Evolutionary conservation across 2,113 vertebrate species (phyloP).

Genomic region (Grammomys surdaster): DNA sequence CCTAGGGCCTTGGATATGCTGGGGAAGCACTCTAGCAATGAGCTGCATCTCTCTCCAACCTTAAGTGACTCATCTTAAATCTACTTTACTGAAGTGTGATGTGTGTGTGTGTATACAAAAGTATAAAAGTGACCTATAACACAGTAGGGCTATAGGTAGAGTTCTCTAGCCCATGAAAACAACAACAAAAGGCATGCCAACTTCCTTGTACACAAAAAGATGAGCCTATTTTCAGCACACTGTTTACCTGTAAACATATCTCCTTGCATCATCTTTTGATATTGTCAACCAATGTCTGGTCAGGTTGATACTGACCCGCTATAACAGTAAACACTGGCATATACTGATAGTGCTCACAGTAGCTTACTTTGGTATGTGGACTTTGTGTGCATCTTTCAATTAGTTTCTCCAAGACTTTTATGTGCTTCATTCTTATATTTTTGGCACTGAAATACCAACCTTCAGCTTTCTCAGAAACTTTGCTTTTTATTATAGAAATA

Average conservation of each 20-base stretch:
- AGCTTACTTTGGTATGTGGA: not conserved
- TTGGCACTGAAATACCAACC: constrained; percentile 18
- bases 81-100: not conserved
- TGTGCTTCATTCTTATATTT: constrained; percentile 50
- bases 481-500: constrained; percentile 44
- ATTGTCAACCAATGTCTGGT: not conserved
- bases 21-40: not conserved
- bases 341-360: constrained; percentile 27
- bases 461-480: not conserved
- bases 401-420: constrained; percentile 23
- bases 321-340: not conserved
- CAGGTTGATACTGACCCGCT: not conserved
- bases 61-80: constrained; percentile 48
- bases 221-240: constrained; percentile 14
- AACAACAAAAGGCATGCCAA: not conserved
- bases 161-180: not conserved
- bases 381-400: constrained; percentile 30
- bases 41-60: not conserved
- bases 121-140: not conserved
- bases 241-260: constrained; percentile 14
- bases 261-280: constrained; percentile 36
- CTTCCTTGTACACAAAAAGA: not conserved
- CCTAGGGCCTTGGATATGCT: not conserved
- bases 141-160: not conserved
- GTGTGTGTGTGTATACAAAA: not conserved